Evolutionary conservation across 2,113 vertebrate species (phyloP), one percentile per base, ranked within the genome.

Genomic region (Crotalus horridus): DNA sequence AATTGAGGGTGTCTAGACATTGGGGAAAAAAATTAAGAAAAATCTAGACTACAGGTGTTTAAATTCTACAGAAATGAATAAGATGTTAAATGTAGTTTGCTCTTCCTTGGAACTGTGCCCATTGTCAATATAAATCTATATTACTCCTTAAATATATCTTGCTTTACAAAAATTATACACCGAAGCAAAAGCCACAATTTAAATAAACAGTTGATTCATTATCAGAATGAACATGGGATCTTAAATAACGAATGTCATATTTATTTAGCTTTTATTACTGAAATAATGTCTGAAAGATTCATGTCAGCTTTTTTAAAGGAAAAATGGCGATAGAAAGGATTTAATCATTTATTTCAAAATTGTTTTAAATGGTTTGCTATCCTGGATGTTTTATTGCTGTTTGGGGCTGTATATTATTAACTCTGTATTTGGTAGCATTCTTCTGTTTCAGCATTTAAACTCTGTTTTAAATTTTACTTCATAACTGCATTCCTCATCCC

Each of bases 391-490:
- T 92, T 93, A 92, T 95, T 93, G 51, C 59, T 94, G 96, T 94
- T 20, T 56, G 94, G 92, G 85, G 13, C 0, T 94, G 3, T 74
- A 74, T 51, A 39, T 96, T 94, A 90, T 96, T 91, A 87, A 93
- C 58, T 90, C 85, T 89, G 85, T 94, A 95, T 74, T 92, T 95
- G 81, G 11, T 58, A 24, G 88, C 90, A 26, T 96, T 94, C 93
- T 97, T 95, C 95, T 96, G 93, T 95, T 97, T 56, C 46, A 90
- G 43, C 51, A 33, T 53, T 90, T 93, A 51, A 85, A 89, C 93
- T 94, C 92, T 92, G 94, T 93, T 94, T 94, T 94, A 96, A 94
- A 59, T 10, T 48, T 95, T 91, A 46, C n/a, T 92, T 89, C 93
- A 21, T n/a, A 85, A 61, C 39, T 51, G 26, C 64, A 59, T 24